A percentile compares a stretch with the other conserved stretches of the same genome.
phyloP scores from a whole-genome alignment of 2,113 vertebrate genomes.

The Serilophus lunatus region DNA sequence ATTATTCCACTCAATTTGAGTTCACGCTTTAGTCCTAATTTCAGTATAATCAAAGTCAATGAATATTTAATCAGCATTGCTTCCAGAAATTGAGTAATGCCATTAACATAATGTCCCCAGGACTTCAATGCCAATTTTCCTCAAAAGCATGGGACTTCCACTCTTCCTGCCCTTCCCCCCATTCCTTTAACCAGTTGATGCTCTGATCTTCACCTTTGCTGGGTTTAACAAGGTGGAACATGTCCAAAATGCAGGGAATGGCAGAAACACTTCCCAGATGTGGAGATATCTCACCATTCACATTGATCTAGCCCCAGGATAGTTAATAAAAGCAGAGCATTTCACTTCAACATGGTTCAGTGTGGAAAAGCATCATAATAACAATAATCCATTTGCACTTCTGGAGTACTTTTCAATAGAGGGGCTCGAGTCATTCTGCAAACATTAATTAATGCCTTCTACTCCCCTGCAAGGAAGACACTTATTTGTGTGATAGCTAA shows the following conservation, averaged over 20 bases:
- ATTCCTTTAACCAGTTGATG: conserved; percentile 11
- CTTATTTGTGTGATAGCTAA: conserved; percentile 10
- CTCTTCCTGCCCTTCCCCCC: conserved; percentile 36
- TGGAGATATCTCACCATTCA: neutral
- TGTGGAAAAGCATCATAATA: neutral
- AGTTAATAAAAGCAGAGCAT: neutral
- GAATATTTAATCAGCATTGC: conserved; percentile 91
- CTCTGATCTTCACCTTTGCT: neutral
- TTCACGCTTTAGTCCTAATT: conserved; percentile 88
- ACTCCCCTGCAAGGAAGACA: conserved; percentile 10
- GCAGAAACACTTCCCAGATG: neutral
- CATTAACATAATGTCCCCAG: conserved; percentile 89
- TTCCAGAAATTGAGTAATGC: conserved; percentile 88
- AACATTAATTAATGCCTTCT: conserved; percentile 52
- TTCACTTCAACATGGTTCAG: neutral
- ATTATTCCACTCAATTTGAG: conserved; percentile 88
- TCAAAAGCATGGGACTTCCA: conserved; percentile 72
- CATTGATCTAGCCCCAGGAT: neutral
- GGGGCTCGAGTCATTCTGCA: neutral
- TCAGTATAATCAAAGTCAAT: conserved; percentile 91
- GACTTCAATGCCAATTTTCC: conserved; percentile 77
- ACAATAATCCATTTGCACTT: conserved; percentile 43
- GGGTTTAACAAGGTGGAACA: neutral
- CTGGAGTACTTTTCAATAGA: neutral
- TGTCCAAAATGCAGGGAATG: neutral